phyloP scores from a whole-genome alignment of 2,113 vertebrate species.

The Cyphomyrus plagiostoma region DNA sequence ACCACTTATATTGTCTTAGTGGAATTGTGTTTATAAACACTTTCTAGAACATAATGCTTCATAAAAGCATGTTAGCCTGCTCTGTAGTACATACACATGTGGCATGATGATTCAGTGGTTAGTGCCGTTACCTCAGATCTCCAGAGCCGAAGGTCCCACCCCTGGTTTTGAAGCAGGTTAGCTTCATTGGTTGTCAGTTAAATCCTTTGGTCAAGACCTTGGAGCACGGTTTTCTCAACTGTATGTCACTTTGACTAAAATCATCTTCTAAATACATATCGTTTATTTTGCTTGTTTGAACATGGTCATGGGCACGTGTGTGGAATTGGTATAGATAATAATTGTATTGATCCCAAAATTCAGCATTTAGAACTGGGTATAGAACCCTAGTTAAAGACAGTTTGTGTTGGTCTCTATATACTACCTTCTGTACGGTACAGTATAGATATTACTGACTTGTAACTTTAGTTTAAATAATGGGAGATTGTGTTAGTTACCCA shows the following conservation, averaged over 20 bases:
- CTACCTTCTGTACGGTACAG: constrained; percentile 39
- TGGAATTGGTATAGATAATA: not conserved
- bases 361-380: not conserved
- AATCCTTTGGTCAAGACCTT: not conserved
- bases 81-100: not conserved
- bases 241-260: not conserved
- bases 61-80: not conserved
- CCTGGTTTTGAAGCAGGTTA: not conserved
- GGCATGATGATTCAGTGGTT: not conserved
- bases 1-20: not conserved
- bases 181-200: not conserved
- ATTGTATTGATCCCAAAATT: not conserved
- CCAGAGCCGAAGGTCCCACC: not conserved
- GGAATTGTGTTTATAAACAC: not conserved
- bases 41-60: not conserved
- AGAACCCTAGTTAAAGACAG: constrained; percentile 50
- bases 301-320: not conserved
- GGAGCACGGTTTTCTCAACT: not conserved
- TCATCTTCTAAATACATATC: not conserved
- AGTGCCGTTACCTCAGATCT: not conserved
- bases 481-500: not conserved
- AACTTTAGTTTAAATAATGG: constrained; percentile 22
- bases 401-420: constrained; percentile 55
- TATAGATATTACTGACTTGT: constrained; percentile 24
- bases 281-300: not conserved